Percentiles rank a stretch among this genome's conserved stretches.
These are phyloP conservation scores for Vipera latastei DNA, from an alignment of 2,797 vertebrate genomes.

Conservation along the genomic window DNA sequence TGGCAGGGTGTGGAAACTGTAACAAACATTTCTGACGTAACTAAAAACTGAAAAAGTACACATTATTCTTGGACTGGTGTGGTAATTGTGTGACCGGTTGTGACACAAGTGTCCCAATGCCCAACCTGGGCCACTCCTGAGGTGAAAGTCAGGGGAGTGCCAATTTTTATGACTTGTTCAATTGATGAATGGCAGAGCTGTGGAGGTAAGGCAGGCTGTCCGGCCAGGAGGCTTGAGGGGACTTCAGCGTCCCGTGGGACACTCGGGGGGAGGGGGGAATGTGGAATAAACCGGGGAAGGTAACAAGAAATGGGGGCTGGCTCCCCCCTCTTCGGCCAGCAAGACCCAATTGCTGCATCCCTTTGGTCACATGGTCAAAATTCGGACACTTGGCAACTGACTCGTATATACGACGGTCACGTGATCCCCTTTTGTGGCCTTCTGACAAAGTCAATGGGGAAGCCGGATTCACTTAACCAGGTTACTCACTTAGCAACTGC, in stretches of 20 bases:
- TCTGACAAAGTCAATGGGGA: no score
- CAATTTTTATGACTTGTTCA: not conserved
- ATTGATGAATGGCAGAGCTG: no score
- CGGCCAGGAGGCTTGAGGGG: not conserved
- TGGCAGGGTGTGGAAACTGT: no score
- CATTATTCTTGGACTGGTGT: fast-evolving
- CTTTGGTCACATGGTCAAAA: no score
- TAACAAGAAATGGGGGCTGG: not conserved
- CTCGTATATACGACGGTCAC: fast-evolving
- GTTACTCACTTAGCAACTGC: no score
- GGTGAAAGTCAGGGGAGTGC: not conserved
- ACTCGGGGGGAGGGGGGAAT: fast-evolving
- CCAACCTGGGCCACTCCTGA: not conserved
- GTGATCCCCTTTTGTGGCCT: no score
- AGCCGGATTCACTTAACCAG: no score
- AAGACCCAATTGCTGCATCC: no score
- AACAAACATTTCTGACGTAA: no score
- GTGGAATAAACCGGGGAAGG: not conserved
- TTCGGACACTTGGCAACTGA: no score
- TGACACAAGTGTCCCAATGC: fast-evolving
- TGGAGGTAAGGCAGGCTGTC: not conserved
- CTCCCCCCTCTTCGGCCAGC: no score
- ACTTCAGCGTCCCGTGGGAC: not conserved
- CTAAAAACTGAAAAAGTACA: not conserved
- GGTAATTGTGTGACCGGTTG: not conserved